phyloP scores from a whole-genome alignment of 2,888 invertebrate genomes.

The Sminthurides aquaticus region DNA sequence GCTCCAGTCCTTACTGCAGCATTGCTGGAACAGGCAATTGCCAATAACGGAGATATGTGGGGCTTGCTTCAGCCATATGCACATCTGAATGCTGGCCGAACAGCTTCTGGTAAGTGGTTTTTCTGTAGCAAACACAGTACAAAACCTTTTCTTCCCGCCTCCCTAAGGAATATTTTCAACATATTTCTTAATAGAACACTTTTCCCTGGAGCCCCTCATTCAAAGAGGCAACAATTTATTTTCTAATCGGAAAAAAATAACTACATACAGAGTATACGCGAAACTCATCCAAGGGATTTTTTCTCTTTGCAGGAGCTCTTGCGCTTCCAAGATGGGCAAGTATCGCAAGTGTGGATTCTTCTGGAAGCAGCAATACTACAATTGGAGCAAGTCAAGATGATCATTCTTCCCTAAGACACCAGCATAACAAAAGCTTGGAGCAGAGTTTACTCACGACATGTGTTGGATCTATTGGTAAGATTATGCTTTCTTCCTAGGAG shows the following conservation, averaged over 20 bases:
- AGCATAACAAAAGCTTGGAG: slow-evolving; percentile 51
- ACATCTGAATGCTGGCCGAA: slow-evolving; percentile 78
- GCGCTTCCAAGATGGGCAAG: slow-evolving; percentile 74
- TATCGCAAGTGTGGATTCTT: slow-evolving; percentile 44
- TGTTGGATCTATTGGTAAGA: slow-evolving; percentile 71
- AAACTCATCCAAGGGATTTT: too few species aligned
- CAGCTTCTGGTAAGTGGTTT: slow-evolving; percentile 68
- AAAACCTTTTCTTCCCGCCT: background rate
- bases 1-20: slow-evolving; percentile 65
- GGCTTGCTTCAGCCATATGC: slow-evolving; percentile 83
- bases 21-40: slow-evolving; percentile 72
- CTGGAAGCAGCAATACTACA: slow-evolving; percentile 40
- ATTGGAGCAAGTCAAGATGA: slow-evolving; percentile 34
- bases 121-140: slow-evolving; percentile 11
- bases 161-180: background rate
- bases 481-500: background rate
- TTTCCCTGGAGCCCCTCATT: too few species aligned
- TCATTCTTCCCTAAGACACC: slow-evolving; percentile 28
- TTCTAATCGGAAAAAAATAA: too few species aligned
- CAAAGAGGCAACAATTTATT: too few species aligned
- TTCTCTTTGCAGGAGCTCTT: slow-evolving; percentile 57
- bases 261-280: too few species aligned
- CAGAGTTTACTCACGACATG: slow-evolving; percentile 76
- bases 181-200: too few species aligned
- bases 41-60: slow-evolving; percentile 80